A percentile compares a stretch with the other conserved stretches of the same genome.
These are phyloP conservation scores for Struthio camelus DNA, from an alignment of 2,113 vertebrate genomes.

Conservation along the genomic window DNA sequence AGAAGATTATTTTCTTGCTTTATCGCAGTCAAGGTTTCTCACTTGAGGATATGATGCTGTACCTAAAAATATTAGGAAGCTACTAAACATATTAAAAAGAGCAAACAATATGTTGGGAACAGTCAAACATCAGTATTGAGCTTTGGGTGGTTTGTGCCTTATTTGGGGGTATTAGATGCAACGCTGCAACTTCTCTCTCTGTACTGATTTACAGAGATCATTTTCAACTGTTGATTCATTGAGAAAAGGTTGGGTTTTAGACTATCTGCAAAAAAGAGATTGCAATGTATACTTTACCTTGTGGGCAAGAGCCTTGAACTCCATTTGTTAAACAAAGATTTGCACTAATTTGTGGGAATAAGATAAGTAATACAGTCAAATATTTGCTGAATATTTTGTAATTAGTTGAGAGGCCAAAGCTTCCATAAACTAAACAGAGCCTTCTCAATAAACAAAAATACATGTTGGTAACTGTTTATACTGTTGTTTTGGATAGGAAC, in stretches of 20 bases:
- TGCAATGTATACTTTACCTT: slow-evolving; percentile 74
- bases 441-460: slow-evolving; percentile 1
- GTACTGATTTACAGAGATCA: slow-evolving; percentile 28
- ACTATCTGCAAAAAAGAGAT: slow-evolving; percentile 41
- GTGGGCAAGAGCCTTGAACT: slow-evolving; percentile 72
- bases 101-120: background rate
- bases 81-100: background rate
- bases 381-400: slow-evolving; percentile 80
- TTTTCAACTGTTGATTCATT: slow-evolving; percentile 31
- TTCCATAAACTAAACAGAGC: slow-evolving; percentile 36
- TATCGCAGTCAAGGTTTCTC: background rate
- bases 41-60: background rate
- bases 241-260: background rate
- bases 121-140: background rate
- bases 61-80: background rate
- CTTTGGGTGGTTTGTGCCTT: background rate
- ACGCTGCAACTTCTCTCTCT: background rate
- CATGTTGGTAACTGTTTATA: background rate
- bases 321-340: slow-evolving; percentile 68
- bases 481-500: background rate
- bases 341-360: slow-evolving; percentile 55
- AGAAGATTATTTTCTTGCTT: background rate
- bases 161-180: background rate
- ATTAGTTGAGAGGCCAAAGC: slow-evolving; percentile 59
- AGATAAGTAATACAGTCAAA: slow-evolving; percentile 73